Evolutionary conservation across 2,113 vertebrate species (phyloP).

Genomic region (Phoenicopterus ruber): DNA sequence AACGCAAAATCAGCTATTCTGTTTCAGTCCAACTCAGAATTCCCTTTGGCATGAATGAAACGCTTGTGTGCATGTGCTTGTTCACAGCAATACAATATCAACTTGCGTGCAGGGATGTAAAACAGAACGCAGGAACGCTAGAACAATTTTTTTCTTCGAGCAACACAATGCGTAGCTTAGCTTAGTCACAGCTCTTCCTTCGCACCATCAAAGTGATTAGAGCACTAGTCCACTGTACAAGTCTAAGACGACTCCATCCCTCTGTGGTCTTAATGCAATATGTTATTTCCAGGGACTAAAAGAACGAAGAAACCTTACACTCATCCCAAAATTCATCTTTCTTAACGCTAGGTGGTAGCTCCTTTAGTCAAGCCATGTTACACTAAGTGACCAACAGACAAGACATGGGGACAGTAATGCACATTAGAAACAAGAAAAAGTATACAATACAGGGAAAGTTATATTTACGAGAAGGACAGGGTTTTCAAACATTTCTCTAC

Average conservation of each 20-base stretch:
- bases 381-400: accelerated
- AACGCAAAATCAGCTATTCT: background rate
- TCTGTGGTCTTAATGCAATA: accelerated
- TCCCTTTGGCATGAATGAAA: constrained; percentile 9
- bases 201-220: background rate
- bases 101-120: background rate
- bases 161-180: background rate
- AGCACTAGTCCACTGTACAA: background rate
- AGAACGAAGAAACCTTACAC: background rate
- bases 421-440: accelerated
- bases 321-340: background rate
- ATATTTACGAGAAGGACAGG: background rate
- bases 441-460: accelerated
- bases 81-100: background rate
- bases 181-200: background rate
- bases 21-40: background rate
- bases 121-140: background rate
- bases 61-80: background rate
- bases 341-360: accelerated
- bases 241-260: background rate
- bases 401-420: accelerated
- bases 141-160: background rate
- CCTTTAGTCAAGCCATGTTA: background rate
- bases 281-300: background rate
- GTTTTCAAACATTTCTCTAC: background rate